Conservation (phyloP, 2,113 vertebrate species). For the Orcinus orca region DNA sequence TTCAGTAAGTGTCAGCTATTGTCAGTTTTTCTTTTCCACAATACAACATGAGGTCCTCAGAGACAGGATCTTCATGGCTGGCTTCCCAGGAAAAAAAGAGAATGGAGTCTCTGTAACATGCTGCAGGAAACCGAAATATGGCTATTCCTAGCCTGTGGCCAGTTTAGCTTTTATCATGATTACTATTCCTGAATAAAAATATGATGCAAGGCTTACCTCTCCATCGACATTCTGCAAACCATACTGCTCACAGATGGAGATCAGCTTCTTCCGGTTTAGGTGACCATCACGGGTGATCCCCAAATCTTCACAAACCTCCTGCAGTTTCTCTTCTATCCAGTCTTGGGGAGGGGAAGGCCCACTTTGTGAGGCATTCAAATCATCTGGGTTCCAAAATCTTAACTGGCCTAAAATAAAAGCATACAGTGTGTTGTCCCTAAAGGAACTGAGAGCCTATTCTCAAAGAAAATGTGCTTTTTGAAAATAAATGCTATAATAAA, state of each 20-base stretch:
- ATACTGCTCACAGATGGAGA: constrained; percentile 89
- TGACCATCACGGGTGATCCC: constrained; percentile 87
- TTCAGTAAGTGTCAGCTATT: neutral
- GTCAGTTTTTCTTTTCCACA: neutral
- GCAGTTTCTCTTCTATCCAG: constrained; percentile 89
- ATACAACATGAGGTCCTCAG: neutral
- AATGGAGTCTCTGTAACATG: neutral
- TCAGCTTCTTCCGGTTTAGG: constrained; percentile 86
- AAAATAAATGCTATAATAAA: neutral
- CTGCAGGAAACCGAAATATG: neutral
- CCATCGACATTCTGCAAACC: constrained; percentile 77
- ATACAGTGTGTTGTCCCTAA: neutral
- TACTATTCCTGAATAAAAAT: neutral
- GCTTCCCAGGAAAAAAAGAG: neutral
- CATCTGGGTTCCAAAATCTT: constrained; percentile 96
- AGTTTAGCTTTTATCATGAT: neutral
- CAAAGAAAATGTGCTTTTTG: neutral
- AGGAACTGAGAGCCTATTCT: neutral
- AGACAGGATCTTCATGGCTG: neutral
- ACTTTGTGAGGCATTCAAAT: constrained; percentile 85
- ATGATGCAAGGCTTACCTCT: constrained; percentile 66
- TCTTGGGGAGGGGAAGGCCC: constrained; percentile 76
- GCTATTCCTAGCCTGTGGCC: neutral
- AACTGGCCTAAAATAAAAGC: constrained; percentile 87
- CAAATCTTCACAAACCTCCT: constrained; percentile 89